Evolutionary conservation across 2,113 vertebrate species (phyloP), one percentile per base, ranked within the genome.

Genomic region (Heteronetta atricapilla): DNA sequence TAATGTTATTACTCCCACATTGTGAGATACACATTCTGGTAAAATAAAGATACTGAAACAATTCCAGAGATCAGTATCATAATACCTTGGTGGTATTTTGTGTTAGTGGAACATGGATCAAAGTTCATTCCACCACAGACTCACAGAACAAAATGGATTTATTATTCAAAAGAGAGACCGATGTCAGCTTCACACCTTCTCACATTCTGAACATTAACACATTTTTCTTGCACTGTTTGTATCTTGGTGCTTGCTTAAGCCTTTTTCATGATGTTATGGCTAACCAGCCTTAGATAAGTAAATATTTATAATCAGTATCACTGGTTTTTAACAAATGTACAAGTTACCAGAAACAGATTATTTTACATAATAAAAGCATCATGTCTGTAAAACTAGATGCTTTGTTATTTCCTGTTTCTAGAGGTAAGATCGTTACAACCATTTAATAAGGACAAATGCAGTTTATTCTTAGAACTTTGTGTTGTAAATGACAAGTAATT

Each of bases 111-210:
- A n/a, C 33, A 44, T 11, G 38, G 36, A 66, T 22, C 34, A 34
- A 42, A 14, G 40, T 66, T 80, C 22, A 33, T 38, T 66, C 60
- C 62, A 74, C 8, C 40, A 81, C 2, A 80, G 53, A 68, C 59
- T 68, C 58, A 82, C 2, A 70, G 31, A 69, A 4, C 72, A 75
- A 36, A 92, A 83, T 62, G 3, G 6, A 87, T 59, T 38, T 53
- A 14, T 11, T 78, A 44, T 50, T 74, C 67, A 72, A 81, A 83
- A 90, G 44, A 68, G 33, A 55, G 31, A n/a, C 46, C 70, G 25
- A n/a, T 15, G 79, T 23, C 42, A 78, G 16, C 70, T 83, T 34
- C 0, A 0, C n/a, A 77, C 9, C 26, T 34, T 72, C 29, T 69
- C 23, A 52, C 11, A 5, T 72, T 90, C 31, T 88, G 80, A 95